Percentiles rank a stretch among this genome's conserved stretches.
These are phyloP conservation scores for Rallus crepitans DNA, from an alignment of 2,797 vertebrate genomes.

Conservation along the genomic window DNA sequence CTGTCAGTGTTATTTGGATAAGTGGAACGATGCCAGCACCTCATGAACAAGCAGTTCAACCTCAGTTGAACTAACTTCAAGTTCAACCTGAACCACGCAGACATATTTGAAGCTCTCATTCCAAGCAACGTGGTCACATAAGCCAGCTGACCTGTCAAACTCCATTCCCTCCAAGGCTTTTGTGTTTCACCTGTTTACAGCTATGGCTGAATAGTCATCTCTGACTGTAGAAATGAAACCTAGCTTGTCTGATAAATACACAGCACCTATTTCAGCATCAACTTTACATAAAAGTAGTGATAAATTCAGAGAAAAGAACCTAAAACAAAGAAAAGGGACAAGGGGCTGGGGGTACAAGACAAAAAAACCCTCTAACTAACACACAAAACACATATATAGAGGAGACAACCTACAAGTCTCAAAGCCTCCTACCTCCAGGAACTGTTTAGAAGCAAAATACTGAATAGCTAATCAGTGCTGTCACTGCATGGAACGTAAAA, in stretches of 20 bases:
- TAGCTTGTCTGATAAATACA: neutral
- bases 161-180: neutral
- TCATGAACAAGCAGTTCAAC: neutral
- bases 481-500: neutral
- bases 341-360: rapidly evolving
- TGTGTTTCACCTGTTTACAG: neutral
- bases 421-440: neutral
- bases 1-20: neutral
- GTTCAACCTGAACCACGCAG: neutral
- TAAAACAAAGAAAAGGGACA: neutral
- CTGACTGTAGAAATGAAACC: neutral
- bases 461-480: neutral
- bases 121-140: neutral
- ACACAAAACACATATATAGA: rapidly evolving
- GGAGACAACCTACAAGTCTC: neutral
- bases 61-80: neutral
- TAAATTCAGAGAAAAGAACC: neutral
- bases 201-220: neutral
- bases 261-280: neutral
- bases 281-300: neutral
- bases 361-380: neutral
- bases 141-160: neutral
- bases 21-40: neutral
- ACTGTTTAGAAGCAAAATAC: neutral
- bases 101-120: neutral